A percentile compares a stretch with the other conserved stretches of the same genome.
Conservation (phyloP, 2,797 vertebrate genomes). For the Momotus momota region DNA sequence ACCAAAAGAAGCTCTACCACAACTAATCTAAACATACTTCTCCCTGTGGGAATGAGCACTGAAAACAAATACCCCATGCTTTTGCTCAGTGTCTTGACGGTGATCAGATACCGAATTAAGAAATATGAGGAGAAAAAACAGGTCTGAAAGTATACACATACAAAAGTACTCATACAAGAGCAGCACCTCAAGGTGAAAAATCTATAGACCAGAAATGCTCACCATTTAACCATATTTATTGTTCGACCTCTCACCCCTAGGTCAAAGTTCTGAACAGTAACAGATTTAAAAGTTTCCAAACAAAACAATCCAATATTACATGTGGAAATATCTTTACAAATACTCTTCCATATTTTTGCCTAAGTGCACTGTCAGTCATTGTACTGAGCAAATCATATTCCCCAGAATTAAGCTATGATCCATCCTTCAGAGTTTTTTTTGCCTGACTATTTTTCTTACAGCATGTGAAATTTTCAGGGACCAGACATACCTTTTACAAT, state of each 20-base stretch:
- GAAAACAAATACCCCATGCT: neutral
- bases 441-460: neutral
- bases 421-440: neutral
- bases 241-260: conserved; percentile 48
- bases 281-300: conserved; percentile 28
- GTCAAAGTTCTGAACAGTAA: conserved; percentile 51
- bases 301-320: conserved; percentile 8
- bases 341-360: neutral
- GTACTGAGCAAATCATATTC: neutral
- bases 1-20: neutral
- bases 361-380: neutral
- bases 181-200: neutral
- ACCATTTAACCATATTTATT: conserved; percentile 56
- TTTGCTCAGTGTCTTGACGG: neutral
- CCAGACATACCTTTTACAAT: neutral
- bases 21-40: neutral
- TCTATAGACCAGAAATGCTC: neutral
- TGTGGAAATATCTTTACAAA: conserved; percentile 27
- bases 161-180: neutral
- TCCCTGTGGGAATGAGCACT: neutral
- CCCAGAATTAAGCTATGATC: neutral
- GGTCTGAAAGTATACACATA: neutral
- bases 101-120: neutral
- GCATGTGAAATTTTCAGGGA: neutral
- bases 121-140: neutral